Conservation (phyloP, 2,888 invertebrate species). For the Nomada lathburiana region DNA sequence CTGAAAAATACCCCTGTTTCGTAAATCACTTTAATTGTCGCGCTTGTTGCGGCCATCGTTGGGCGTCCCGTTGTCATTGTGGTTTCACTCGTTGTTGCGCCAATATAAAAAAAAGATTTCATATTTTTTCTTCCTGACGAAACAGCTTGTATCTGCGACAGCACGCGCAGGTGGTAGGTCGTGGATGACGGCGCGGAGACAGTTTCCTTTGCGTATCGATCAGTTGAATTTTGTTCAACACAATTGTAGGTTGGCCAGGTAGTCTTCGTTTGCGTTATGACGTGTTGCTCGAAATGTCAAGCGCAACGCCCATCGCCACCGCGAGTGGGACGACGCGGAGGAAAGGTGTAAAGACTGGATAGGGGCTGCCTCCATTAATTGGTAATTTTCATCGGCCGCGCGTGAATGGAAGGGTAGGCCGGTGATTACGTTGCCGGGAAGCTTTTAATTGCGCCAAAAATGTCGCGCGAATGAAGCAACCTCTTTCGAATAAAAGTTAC, state of each 20-base stretch:
- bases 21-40: conserved; percentile 56
- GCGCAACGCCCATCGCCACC: conserved; percentile 27
- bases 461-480: background rate
- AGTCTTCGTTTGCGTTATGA: conserved; percentile 21
- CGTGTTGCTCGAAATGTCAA: conserved; percentile 20
- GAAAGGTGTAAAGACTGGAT: conserved; percentile 5
- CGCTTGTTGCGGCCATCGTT: background rate
- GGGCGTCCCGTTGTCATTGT: too few species aligned
- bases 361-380: conserved; percentile 10
- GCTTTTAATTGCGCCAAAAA: background rate
- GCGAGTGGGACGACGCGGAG: conserved; percentile 8
- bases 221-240: background rate
- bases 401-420: too few species aligned
- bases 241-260: background rate
- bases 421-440: background rate
- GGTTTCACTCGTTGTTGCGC: too few species aligned
- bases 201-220: background rate
- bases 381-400: conserved; percentile 22
- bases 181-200: background rate
- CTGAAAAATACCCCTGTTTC: conserved; percentile 52
- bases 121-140: background rate
- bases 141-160: background rate
- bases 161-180: background rate
- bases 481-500: too few species aligned
- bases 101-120: background rate